These are phyloP conservation scores for Limonius californicus DNA, from an alignment of 1,140 invertebrate species.

Conservation along the genomic window DNA sequence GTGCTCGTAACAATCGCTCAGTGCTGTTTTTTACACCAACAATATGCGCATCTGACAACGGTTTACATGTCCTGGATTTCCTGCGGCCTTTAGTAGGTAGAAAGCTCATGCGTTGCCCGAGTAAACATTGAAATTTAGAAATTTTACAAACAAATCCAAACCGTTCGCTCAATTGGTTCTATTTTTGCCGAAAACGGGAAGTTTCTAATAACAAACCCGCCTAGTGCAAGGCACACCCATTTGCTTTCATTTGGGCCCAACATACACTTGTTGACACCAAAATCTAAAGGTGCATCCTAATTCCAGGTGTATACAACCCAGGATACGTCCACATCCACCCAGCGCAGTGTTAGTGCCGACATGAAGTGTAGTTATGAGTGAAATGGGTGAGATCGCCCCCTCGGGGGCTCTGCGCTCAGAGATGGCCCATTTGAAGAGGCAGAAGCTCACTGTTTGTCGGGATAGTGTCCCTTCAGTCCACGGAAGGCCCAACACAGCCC, in stretches of 20 bases:
- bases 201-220: background rate
- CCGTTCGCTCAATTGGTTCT: no score
- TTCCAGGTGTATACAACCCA: background rate
- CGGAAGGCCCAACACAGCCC: conserved; percentile 53
- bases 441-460: conserved; percentile 15
- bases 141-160: no score
- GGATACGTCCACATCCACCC: background rate
- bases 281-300: no score
- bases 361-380: conserved; percentile 10
- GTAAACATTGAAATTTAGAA: background rate
- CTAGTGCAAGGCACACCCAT: background rate
- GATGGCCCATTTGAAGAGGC: conserved; percentile 16
- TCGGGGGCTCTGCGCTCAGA: background rate
- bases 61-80: conserved; percentile 3
- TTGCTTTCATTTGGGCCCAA: no score
- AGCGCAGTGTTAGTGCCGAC: background rate
- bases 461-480: conserved; percentile 55
- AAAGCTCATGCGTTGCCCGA: conserved; percentile 1
- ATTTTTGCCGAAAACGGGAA: no score
- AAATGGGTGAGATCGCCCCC: conserved; percentile 17
- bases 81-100: background rate
- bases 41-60: background rate
- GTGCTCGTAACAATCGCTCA: background rate
- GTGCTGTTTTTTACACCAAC: background rate
- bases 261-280: no score